A percentile compares a stretch with the other conserved stretches of the same genome.
phyloP scores from a whole-genome alignment of 2,888 invertebrate genomes.

The Helicoverpa assulta region DNA sequence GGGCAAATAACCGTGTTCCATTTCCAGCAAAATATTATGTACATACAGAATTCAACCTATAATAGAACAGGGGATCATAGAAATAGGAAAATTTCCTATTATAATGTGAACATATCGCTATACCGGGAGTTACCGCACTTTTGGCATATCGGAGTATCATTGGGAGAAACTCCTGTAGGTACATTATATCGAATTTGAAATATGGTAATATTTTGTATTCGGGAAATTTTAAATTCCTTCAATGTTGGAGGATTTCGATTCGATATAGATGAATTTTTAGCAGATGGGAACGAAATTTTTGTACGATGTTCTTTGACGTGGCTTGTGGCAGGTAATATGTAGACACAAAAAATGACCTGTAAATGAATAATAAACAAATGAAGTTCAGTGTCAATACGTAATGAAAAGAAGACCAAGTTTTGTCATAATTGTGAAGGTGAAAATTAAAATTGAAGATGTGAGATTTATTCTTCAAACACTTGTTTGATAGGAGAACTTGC shows the following conservation, averaged over 20 bases:
- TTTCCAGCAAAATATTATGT: conserved; percentile 32
- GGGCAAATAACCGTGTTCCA: conserved; percentile 25
- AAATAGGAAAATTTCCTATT: conserved; percentile 46
- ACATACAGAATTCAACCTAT: conserved; percentile 43
- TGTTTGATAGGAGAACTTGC: too few relatives aligned
- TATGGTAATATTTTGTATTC: conserved; percentile 25
- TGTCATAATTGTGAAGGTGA: too few relatives aligned
- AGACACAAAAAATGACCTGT: too few relatives aligned
- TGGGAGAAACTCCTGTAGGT: conserved; percentile 13
- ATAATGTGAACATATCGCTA: conserved; percentile 43
- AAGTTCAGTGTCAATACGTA: too few relatives aligned
- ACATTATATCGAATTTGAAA: conserved; percentile 51
- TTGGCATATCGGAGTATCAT: conserved; percentile 35
- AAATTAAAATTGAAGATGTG: too few relatives aligned
- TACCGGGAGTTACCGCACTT: conserved; percentile 39
- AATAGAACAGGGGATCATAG: conserved; percentile 54
- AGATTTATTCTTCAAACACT: too few relatives aligned
- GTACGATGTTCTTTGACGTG: too few relatives aligned
- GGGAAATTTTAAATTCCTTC: conserved; percentile 39
- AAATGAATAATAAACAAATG: too few relatives aligned
- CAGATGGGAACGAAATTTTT: conserved; percentile 5
- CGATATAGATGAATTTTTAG: conserved; percentile 29
- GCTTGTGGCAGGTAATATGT: too few relatives aligned
- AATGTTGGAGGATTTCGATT: conserved; percentile 38
- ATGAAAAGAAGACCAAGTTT: too few relatives aligned